Percentiles rank a stretch among this genome's conserved stretches.
phyloP scores from a whole-genome alignment of 2,113 vertebrate genomes.

The Rhabdomys dilectus region DNA sequence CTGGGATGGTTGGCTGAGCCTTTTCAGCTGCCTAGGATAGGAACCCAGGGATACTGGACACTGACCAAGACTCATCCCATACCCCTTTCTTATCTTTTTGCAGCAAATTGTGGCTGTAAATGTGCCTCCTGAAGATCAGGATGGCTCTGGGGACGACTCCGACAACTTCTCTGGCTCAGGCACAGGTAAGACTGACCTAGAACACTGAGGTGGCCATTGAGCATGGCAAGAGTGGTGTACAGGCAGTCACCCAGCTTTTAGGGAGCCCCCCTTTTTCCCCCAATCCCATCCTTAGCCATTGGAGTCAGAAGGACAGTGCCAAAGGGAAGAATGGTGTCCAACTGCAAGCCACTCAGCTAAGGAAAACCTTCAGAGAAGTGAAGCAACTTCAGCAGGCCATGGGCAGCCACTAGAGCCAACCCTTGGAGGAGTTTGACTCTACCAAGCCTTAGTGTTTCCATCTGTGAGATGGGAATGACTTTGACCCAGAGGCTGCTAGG shows the following conservation, averaged over 20 bases:
- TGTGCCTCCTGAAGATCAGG: conserved; percentile 87
- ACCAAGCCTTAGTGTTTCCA: neutral
- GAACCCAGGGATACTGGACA: neutral
- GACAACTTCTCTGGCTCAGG: conserved; percentile 89
- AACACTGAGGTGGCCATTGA: neutral
- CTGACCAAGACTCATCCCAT: neutral
- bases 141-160: conserved; percentile 88
- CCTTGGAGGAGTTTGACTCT: neutral
- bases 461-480: conserved; percentile 28
- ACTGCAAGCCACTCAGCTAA: neutral
- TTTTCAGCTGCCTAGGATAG: neutral
- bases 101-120: conserved; percentile 85
- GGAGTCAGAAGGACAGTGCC: neutral
- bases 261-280: too few relatives aligned
- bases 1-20: too few relatives aligned
- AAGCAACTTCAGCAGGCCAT: too few relatives aligned
- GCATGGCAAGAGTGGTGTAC: fast-evolving
- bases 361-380: neutral
- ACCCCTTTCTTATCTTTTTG: conserved; percentile 44
- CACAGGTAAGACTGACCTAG: conserved; percentile 75
- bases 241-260: neutral
- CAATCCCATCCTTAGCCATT: neutral
- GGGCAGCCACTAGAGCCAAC: neutral
- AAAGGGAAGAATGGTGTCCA: neutral
- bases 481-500: neutral